These are phyloP conservation scores for Palythoa grandiflora DNA, from an alignment of 92 coral and sea anemone species.

Conservation along the genomic window DNA sequence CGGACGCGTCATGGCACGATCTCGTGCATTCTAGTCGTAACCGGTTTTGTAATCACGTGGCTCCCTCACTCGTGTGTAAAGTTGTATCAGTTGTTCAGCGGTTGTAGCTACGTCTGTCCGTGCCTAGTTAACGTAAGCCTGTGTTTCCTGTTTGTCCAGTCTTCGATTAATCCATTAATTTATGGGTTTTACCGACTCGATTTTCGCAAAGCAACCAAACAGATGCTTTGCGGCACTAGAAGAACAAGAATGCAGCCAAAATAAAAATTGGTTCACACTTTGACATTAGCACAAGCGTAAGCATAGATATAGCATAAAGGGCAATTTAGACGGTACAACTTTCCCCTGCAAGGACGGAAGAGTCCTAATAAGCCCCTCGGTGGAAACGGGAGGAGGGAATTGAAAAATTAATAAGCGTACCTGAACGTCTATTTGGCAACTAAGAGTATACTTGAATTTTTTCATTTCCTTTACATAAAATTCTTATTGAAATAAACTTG, in stretches of 20 bases:
- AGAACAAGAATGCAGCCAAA: neutral
- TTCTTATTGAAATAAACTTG: no score
- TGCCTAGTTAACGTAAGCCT: slow-evolving; percentile 6
- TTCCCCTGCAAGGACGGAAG: no score
- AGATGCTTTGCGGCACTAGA: neutral
- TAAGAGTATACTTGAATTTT: no score
- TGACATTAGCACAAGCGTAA: no score
- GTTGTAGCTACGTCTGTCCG: slow-evolving; percentile 6
- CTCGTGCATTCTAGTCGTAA: slow-evolving; percentile 7
- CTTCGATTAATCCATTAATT: slow-evolving; percentile 27
- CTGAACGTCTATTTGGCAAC: no score
- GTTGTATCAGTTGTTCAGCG: neutral
- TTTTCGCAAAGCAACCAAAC: slow-evolving; percentile 28
- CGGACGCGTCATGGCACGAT: slow-evolving; percentile 21
- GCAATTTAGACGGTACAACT: no score
- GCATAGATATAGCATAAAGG: no score
- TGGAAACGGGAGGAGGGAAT: no score
- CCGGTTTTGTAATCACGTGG: slow-evolving; percentile 24
- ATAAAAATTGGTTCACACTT: neutral
- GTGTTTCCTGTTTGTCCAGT: slow-evolving; percentile 28
- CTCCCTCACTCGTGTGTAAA: slow-evolving; percentile 1
- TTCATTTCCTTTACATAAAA: no score
- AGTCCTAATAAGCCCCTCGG: no score
- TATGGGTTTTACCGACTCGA: slow-evolving; percentile 34
- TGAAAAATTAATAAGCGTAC: no score